phyloP scores from a whole-genome alignment of 2,113 vertebrate species.

The Catharus minimus region DNA sequence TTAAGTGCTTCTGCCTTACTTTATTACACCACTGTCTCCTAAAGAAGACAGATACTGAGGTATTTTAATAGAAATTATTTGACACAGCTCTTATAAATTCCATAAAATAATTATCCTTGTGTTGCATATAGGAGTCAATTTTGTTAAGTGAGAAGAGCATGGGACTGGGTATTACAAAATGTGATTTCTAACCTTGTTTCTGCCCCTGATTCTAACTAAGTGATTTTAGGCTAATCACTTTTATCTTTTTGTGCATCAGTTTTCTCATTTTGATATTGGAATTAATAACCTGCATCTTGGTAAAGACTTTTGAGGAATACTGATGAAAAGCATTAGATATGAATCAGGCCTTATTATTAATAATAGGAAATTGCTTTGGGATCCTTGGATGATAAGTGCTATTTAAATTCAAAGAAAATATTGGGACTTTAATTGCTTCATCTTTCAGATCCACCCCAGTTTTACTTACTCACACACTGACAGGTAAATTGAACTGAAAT shows the following conservation, averaged over 20 bases:
- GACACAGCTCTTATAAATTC: background rate
- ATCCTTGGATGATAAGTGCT: slow-evolving; percentile 40
- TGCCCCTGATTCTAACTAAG: background rate
- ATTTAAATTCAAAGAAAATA: slow-evolving; percentile 64
- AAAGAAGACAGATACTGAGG: background rate
- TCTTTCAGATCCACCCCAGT: slow-evolving; percentile 30
- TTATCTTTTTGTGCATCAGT: slow-evolving; percentile 19
- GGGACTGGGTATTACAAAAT: background rate
- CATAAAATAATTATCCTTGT: slow-evolving; percentile 26
- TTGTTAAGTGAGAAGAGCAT: background rate
- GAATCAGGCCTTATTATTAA: slow-evolving; percentile 53
- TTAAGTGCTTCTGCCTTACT: background rate
- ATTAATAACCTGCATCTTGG: slow-evolving; percentile 19
- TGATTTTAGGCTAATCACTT: slow-evolving; percentile 17
- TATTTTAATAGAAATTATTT: background rate
- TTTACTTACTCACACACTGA: slow-evolving; percentile 16
- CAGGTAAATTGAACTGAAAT: slow-evolving; percentile 23
- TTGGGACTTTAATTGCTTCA: slow-evolving; percentile 62
- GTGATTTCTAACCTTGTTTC: slow-evolving; percentile 7
- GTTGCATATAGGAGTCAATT: background rate
- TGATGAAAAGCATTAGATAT: slow-evolving; percentile 46
- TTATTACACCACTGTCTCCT: background rate
- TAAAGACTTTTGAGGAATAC: slow-evolving; percentile 40
- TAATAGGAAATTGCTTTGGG: slow-evolving; percentile 62
- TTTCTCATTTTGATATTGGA: slow-evolving; percentile 44